Evolutionary conservation across 2,888 invertebrate genomes (phyloP).

Genomic region (Lissonota sp.): DNA sequence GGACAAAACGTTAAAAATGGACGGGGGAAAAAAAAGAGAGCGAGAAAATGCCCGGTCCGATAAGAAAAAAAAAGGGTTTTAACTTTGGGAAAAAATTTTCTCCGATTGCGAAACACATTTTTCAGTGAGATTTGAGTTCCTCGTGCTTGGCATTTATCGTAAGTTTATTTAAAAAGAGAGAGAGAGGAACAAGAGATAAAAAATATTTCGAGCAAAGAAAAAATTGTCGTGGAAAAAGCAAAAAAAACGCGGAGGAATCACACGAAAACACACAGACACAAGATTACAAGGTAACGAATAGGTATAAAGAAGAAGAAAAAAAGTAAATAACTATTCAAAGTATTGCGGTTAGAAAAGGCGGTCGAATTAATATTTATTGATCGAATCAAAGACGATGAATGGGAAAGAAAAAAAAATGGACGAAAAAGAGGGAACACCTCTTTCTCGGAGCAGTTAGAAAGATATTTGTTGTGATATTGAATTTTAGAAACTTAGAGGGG

Average conservation of each 20-base stretch:
- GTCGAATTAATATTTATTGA: constrained; percentile 75
- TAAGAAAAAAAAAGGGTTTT: constrained; percentile 8
- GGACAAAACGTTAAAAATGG: constrained; percentile 33
- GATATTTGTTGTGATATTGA: constrained; percentile 83
- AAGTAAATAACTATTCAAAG: constrained; percentile 55
- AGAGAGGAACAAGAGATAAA: constrained; percentile 46
- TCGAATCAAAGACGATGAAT: constrained; percentile 78
- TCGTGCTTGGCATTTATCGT: constrained; percentile 63
- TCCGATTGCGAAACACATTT: constrained; percentile 30
- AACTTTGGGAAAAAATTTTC: constrained; percentile 35
- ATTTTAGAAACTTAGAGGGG: constrained; percentile 76
- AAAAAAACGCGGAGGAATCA: constrained; percentile 33
- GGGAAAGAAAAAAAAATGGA: constrained; percentile 22
- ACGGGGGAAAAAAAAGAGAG: constrained; percentile 22
- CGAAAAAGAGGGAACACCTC: constrained; percentile 62
- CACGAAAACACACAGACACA: constrained; percentile 60
- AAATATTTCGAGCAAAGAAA: constrained; percentile 49
- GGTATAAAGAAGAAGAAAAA: constrained; percentile 37
- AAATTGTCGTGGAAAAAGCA: constrained; percentile 3
- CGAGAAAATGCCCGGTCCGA: constrained; percentile 62
- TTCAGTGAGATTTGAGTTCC: constrained; percentile 64
- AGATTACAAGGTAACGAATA: constrained; percentile 56
- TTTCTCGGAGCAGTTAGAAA: constrained; percentile 75
- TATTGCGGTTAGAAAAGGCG: constrained; percentile 50
- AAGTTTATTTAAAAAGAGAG: constrained; percentile 50